Evolutionary conservation across 2,113 vertebrate genomes (phyloP).

Genomic region (Dasyornis broadbenti): DNA sequence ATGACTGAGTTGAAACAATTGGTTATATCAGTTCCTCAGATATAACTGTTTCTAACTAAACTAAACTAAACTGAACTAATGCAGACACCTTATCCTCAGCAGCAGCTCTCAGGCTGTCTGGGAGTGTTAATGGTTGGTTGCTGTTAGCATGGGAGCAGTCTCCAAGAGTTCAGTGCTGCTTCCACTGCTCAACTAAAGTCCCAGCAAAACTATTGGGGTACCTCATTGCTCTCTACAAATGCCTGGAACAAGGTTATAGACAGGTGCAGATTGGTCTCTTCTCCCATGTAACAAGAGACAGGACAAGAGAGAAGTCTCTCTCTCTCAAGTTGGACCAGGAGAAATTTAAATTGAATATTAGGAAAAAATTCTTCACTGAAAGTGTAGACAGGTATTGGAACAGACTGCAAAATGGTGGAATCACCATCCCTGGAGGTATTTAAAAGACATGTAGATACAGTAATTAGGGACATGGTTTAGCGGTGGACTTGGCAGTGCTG

Average conservation of each 20-base stretch:
- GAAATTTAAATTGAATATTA: neutral
- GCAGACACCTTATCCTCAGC: neutral
- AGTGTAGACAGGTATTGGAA: neutral
- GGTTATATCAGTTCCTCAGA: neutral
- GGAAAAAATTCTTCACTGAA: neutral
- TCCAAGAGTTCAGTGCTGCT: neutral
- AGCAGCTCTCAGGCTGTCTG: fast-evolving
- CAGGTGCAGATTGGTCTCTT: neutral
- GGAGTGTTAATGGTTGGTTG: neutral
- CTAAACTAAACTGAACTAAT: neutral
- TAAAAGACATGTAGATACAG: neutral
- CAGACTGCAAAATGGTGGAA: fast-evolving
- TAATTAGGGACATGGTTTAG: neutral
- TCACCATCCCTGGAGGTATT: neutral
- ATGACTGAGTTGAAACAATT: neutral
- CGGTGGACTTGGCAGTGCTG: neutral
- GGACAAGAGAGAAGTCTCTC: neutral
- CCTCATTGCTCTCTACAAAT: neutral
- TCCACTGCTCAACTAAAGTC: neutral
- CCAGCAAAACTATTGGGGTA: fast-evolving
- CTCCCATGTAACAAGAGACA: neutral
- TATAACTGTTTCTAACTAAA: neutral
- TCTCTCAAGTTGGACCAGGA: neutral
- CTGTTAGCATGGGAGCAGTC: neutral
- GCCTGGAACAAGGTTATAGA: neutral